Evolutionary conservation across 1,140 invertebrate species (phyloP).

Genomic region (Gryllus bimaculatus): DNA sequence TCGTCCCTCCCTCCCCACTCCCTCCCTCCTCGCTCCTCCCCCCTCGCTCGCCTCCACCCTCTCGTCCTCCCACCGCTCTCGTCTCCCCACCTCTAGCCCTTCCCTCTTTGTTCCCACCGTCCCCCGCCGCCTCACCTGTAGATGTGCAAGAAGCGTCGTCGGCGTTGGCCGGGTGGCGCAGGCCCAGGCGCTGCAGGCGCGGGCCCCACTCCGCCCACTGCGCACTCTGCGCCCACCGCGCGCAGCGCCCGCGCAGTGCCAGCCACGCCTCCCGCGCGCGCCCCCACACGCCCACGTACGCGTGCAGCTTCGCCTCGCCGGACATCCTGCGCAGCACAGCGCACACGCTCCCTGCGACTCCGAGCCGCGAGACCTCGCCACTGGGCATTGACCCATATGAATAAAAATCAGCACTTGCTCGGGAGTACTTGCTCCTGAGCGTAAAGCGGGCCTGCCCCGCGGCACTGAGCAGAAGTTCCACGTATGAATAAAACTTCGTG

Average conservation of each 20-base stretch:
- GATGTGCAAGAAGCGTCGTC: slow-evolving; percentile 56
- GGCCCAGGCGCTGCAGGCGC: background rate
- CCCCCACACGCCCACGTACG: slow-evolving; percentile 65
- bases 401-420: too few species aligned
- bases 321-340: background rate
- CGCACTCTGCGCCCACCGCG: background rate
- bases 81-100: too few species aligned
- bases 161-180: slow-evolving; percentile 10
- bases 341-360: too few species aligned
- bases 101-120: background rate
- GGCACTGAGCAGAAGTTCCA: too few species aligned
- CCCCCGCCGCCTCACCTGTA: slow-evolving; percentile 48
- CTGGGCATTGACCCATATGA: too few species aligned
- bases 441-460: too few species aligned
- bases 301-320: slow-evolving; percentile 60
- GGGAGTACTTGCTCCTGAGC: too few species aligned
- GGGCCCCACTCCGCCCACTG: background rate
- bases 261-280: slow-evolving; percentile 49
- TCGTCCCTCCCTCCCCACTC: too few species aligned
- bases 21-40: too few species aligned
- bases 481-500: too few species aligned
- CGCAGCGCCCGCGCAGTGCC: slow-evolving; percentile 46
- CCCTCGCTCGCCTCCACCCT: background rate
- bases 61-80: too few species aligned
- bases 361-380: too few species aligned